Percentiles rank a stretch among this genome's conserved stretches.
Evolutionary conservation across 2,113 vertebrate genomes (phyloP).

Genomic region (Clinocottus analis): DNA sequence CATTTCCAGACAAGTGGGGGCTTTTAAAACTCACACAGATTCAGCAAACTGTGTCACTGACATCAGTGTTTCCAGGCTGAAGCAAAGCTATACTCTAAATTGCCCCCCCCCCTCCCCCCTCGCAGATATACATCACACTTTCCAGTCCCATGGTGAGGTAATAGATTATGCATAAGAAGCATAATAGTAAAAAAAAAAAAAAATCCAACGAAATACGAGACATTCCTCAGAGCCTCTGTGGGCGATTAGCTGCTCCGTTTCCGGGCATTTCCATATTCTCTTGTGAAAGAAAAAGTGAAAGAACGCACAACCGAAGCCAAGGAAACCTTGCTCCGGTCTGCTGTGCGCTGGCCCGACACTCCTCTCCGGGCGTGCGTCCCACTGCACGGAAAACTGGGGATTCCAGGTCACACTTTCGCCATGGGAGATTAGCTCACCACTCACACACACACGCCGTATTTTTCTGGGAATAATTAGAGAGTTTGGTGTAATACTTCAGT

Average conservation of each 20-base stretch:
- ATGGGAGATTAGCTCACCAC: constrained; percentile 65
- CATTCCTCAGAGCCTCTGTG: constrained; percentile 70
- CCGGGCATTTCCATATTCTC: constrained; percentile 70
- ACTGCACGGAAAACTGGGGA: constrained; percentile 73
- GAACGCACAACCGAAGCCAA: constrained; percentile 67
- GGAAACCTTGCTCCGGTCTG: constrained; percentile 70
- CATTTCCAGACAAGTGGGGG: constrained; percentile 55
- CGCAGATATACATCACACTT: constrained; percentile 69
- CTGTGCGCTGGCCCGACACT: constrained; percentile 46
- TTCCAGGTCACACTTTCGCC: constrained; percentile 64
- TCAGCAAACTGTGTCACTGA: constrained; percentile 48
- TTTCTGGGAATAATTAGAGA: constrained; percentile 42
- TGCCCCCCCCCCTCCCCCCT: background rate
- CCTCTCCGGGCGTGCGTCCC: constrained; percentile 59
- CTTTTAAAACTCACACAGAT: constrained; percentile 45
- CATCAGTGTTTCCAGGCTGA: constrained; percentile 74
- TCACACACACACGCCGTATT: constrained; percentile 37
- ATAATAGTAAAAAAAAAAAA: constrained; percentile 55
- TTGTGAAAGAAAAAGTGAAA: constrained; percentile 64
- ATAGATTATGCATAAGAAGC: constrained; percentile 65
- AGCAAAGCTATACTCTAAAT: constrained; percentile 34
- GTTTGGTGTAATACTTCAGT: constrained; percentile 21
- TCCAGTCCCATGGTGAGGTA: constrained; percentile 62
- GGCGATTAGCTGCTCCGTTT: constrained; percentile 72
- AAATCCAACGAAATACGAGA: constrained; percentile 59